Percentiles rank a stretch among this genome's conserved stretches.
These are phyloP conservation scores for Maniola hyperantus DNA, from an alignment of 2,888 invertebrate species.

Conservation along the genomic window DNA sequence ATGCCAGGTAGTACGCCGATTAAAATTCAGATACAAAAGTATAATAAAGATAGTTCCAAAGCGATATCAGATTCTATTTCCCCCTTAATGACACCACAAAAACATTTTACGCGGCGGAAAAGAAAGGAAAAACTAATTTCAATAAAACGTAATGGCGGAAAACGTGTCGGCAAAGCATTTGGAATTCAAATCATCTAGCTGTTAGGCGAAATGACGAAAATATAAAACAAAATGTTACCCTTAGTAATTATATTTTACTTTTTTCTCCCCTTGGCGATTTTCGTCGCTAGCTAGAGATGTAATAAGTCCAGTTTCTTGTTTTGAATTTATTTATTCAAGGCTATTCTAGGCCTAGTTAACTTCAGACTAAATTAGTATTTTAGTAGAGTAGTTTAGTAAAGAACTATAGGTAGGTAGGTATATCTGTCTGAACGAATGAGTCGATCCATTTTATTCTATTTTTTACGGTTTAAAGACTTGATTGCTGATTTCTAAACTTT, in stretches of 20 bases:
- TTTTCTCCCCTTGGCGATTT: neutral
- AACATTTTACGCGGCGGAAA: conserved; percentile 26
- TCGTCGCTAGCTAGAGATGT: conserved; percentile 16
- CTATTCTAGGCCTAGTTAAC: too few species aligned
- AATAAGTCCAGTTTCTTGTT: neutral
- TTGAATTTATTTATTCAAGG: conserved; percentile 5
- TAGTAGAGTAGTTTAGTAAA: too few species aligned
- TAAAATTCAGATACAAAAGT: conserved; percentile 6
- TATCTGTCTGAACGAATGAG: too few species aligned
- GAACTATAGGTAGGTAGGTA: too few species aligned
- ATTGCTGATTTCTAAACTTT: too few species aligned
- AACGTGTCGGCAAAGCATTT: conserved; percentile 37
- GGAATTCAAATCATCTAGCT: conserved; percentile 38
- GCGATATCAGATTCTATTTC: conserved; percentile 21
- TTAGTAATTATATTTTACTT: conserved; percentile 29
- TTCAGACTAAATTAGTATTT: too few species aligned
- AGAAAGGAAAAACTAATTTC: conserved; percentile 36
- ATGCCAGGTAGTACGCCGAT: too few species aligned
- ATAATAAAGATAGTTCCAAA: conserved; percentile 17
- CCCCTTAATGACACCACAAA: conserved; percentile 23
- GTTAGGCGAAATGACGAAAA: conserved; percentile 33
- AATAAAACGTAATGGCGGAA: conserved; percentile 38
- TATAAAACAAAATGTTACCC: conserved; percentile 36
- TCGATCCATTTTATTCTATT: too few species aligned
- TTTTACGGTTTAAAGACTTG: too few species aligned